phyloP scores from a whole-genome alignment of 2,888 invertebrate species.

The Drosophila quasianomalipes region DNA sequence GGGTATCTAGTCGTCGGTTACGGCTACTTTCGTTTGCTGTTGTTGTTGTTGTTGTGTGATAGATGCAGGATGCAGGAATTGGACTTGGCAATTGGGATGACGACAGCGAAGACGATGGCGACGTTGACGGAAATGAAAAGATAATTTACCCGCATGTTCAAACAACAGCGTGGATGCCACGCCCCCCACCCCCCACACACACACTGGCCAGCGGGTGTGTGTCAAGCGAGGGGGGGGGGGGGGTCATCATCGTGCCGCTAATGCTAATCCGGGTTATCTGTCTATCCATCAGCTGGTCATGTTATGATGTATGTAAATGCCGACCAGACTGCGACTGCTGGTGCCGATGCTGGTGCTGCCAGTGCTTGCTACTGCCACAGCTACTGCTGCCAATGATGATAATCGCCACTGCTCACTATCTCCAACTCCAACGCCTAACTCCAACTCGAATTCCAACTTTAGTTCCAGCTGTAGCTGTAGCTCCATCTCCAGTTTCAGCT shows the following conservation, averaged over 20 bases:
- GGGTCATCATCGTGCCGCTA: slow-evolving; percentile 52
- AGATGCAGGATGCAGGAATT: slow-evolving; percentile 15
- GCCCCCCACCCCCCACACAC: slow-evolving; percentile 5
- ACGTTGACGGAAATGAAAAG: slow-evolving; percentile 72
- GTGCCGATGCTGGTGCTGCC: neutral
- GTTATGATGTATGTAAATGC: slow-evolving; percentile 77
- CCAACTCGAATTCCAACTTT: neutral
- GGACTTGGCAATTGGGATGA: slow-evolving; percentile 54
- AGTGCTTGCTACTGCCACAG: slow-evolving; percentile 8
- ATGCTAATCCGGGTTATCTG: slow-evolving; percentile 78
- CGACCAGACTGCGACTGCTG: slow-evolving; percentile 20
- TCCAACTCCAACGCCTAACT: slow-evolving; percentile 9
- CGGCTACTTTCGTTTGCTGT: neutral
- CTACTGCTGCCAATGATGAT: slow-evolving; percentile 53
- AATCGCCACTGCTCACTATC: slow-evolving; percentile 50
- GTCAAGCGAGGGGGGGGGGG: slow-evolving; percentile 8
- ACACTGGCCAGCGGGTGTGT: neutral
- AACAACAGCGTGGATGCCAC: slow-evolving; percentile 44
- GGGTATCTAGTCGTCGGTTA: neutral
- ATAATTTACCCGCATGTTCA: slow-evolving; percentile 79
- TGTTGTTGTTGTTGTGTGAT: neutral
- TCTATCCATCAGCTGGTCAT: slow-evolving; percentile 73
- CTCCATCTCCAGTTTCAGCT: neutral
- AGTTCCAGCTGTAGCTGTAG: too few relatives aligned
- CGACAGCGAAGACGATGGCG: slow-evolving; percentile 33